These are phyloP conservation scores for Troides helena DNA, from an alignment of 2,888 invertebrate species.

Conservation along the genomic window DNA sequence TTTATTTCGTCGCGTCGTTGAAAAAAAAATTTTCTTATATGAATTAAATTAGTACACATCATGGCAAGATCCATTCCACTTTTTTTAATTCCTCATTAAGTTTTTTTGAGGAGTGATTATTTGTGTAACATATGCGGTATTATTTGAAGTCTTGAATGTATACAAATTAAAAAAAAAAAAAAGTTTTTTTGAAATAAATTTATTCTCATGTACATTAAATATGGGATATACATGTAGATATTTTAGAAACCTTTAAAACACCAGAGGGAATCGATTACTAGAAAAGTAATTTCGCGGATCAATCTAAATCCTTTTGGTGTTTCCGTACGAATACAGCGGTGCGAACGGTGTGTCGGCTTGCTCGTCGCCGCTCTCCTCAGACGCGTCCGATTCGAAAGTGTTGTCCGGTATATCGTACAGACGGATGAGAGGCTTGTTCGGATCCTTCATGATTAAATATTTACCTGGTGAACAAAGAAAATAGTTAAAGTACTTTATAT, in stretches of 20 bases:
- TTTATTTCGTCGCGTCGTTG: too few species aligned
- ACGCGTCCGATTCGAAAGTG: constrained; percentile 98
- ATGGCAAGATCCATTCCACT: too few species aligned
- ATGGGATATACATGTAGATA: constrained; percentile 53
- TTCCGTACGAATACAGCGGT: constrained; percentile 74
- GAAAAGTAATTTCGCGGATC: background rate
- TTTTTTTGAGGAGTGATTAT: too few species aligned
- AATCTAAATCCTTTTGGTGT: constrained; percentile 68
- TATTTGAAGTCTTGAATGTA: too few species aligned
- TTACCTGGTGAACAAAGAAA: constrained; percentile 70
- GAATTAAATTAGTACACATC: too few species aligned
- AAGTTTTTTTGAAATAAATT: constrained; percentile 45
- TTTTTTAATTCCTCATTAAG: too few species aligned
- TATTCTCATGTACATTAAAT: constrained; percentile 65
- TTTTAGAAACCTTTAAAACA: constrained; percentile 22
- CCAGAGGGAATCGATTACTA: background rate
- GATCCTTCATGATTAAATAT: constrained; percentile 99
- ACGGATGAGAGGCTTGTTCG: constrained; percentile 98
- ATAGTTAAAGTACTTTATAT: background rate
- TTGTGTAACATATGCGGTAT: too few species aligned
- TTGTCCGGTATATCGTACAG: constrained; percentile 99
- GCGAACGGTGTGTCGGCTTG: constrained; percentile 74
- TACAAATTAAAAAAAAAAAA: too few species aligned
- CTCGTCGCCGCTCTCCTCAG: constrained; percentile 90
- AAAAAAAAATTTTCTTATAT: too few species aligned